Percentiles rank a stretch among this genome's conserved stretches.
Evolutionary conservation across 1,140 invertebrate species (phyloP).

Genomic region (Copidosoma floridanum): DNA sequence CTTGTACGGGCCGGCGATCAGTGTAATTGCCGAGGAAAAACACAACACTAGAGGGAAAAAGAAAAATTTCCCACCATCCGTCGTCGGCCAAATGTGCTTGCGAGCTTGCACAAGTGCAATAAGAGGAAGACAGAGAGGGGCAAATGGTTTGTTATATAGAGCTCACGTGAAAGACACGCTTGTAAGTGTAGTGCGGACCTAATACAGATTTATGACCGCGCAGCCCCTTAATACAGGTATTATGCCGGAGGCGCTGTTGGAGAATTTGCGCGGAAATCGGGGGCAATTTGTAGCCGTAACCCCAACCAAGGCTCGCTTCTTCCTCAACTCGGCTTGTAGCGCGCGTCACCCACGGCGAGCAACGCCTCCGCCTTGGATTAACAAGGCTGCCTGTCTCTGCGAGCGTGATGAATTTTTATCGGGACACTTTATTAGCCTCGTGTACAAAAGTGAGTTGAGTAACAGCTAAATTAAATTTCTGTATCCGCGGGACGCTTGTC

Average conservation of each 20-base stretch:
- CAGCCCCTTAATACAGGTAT: constrained; percentile 47
- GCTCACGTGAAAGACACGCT: too few relatives aligned
- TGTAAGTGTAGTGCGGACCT: too few relatives aligned
- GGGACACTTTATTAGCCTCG: too few relatives aligned
- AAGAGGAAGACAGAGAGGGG: too few relatives aligned
- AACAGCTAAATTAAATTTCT: too few relatives aligned
- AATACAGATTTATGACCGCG: constrained; percentile 50
- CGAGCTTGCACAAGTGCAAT: too few relatives aligned
- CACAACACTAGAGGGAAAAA: too few relatives aligned
- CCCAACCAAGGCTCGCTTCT: not conserved
- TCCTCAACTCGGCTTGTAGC: not conserved
- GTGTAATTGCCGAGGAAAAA: constrained; percentile 11
- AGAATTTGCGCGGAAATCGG: constrained; percentile 48
- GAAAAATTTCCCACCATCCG: constrained; percentile 8
- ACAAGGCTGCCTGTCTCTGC: not conserved
- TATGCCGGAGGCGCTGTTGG: constrained; percentile 36
- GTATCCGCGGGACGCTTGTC: too few relatives aligned
- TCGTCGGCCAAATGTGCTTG: too few relatives aligned
- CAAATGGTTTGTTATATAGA: too few relatives aligned
- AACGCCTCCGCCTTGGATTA: not conserved
- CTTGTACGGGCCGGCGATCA: not conserved
- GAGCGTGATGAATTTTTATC: too few relatives aligned
- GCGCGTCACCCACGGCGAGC: not conserved
- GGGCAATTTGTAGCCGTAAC: constrained; percentile 47
- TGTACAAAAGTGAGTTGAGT: too few relatives aligned